Conservation (phyloP, 1,140 invertebrate species). For the Polyergus mexicanus region DNA sequence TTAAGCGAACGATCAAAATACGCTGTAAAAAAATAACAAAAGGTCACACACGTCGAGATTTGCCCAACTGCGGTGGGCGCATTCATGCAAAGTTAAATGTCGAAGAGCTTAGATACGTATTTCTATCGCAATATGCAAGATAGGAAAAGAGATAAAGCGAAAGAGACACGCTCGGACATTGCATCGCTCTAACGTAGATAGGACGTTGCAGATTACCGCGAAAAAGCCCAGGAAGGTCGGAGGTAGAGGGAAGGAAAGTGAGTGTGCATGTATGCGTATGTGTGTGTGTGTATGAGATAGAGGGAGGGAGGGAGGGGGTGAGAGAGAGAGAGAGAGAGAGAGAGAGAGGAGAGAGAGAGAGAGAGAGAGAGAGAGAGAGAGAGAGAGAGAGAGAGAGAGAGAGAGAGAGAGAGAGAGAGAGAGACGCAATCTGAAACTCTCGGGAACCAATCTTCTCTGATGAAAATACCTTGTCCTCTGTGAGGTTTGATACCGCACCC, state of each 20-base stretch:
- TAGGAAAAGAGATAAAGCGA: slow-evolving; percentile 35
- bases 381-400: not conserved
- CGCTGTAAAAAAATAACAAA: slow-evolving; percentile 12
- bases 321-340: not conserved
- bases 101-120: slow-evolving; percentile 36
- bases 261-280: not conserved
- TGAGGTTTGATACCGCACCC: slow-evolving; percentile 62
- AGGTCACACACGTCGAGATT: slow-evolving; percentile 32
- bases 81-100: slow-evolving; percentile 47
- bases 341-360: slow-evolving; percentile 46
- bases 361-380: slow-evolving; percentile 47
- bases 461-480: slow-evolving; percentile 76
- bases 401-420: slow-evolving; percentile 50
- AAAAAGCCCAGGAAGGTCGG: slow-evolving; percentile 33
- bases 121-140: slow-evolving; percentile 44
- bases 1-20: not conserved
- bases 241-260: not conserved
- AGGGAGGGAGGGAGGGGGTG: slow-evolving; percentile 10
- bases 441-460: slow-evolving; percentile 80
- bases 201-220: slow-evolving; percentile 42
- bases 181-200: slow-evolving; percentile 37
- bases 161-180: slow-evolving; percentile 56
- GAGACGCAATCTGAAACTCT: slow-evolving; percentile 79
- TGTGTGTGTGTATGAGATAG: not conserved
- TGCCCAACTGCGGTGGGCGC: slow-evolving; percentile 2